These are phyloP conservation scores for Galeopterus variegatus DNA, from an alignment of 2,113 vertebrate genomes.

Conservation along the genomic window DNA sequence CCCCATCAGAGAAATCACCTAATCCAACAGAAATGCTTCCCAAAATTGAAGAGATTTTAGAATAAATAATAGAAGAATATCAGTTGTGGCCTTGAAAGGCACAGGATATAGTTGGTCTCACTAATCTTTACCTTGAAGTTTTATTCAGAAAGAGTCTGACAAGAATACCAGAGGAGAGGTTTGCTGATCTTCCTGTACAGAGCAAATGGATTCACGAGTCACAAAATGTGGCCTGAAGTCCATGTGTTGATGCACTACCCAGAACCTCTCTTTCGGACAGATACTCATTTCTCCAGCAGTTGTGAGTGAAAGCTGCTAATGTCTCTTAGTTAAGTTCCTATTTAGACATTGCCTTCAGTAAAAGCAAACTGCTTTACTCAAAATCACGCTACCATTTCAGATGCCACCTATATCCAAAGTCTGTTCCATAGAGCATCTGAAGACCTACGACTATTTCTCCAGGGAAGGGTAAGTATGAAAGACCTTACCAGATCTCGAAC, in stretches of 20 bases:
- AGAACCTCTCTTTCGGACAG: neutral
- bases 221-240: neutral
- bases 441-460: neutral
- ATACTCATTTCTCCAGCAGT: neutral
- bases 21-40: neutral
- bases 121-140: neutral
- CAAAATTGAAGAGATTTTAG: neutral
- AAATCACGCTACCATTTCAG: neutral
- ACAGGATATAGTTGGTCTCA: neutral
- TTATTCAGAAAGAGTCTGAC: neutral
- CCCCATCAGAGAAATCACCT: neutral
- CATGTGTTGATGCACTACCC: rapidly evolving
- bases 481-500: neutral
- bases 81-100: neutral
- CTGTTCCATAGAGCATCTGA: neutral
- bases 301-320: neutral
- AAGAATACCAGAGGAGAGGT: neutral
- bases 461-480: neutral
- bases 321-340: neutral
- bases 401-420: neutral
- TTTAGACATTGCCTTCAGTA: neutral
- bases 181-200: neutral
- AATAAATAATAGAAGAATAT: neutral
- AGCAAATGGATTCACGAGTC: neutral
- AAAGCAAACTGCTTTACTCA: neutral